Percentiles rank a stretch among this genome's conserved stretches.
These are phyloP conservation scores for Lepidothrix coronata DNA, from an alignment of 2,113 vertebrate species.

Conservation along the genomic window DNA sequence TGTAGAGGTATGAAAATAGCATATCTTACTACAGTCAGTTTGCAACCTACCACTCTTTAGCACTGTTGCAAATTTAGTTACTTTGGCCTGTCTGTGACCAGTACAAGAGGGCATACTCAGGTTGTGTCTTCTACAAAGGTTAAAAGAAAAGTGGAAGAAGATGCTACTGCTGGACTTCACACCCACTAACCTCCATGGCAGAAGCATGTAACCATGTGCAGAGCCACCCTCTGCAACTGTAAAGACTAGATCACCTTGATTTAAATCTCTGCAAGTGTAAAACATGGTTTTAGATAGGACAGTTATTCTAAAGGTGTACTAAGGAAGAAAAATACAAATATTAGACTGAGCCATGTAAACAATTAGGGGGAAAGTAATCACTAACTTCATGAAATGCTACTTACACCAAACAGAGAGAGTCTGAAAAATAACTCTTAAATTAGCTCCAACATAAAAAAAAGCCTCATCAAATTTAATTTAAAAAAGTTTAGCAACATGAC, in stretches of 20 bases:
- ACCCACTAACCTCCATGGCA: accelerated
- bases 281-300: neutral
- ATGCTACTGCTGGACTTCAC: neutral
- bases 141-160: neutral
- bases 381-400: neutral
- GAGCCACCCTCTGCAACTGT: neutral
- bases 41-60: neutral
- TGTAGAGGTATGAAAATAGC: neutral
- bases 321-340: neutral
- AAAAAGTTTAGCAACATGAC: neutral
- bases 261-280: neutral
- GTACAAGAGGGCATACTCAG: neutral
- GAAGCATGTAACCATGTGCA: accelerated
- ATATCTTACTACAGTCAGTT: neutral
- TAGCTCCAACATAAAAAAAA: neutral
- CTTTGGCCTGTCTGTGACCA: neutral
- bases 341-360: neutral
- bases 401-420: neutral
- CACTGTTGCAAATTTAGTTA: neutral
- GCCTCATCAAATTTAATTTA: neutral
- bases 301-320: neutral
- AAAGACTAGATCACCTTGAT: neutral
- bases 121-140: neutral
- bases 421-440: neutral
- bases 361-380: neutral